These are phyloP conservation scores for Pollicipes pollicipes DNA, from an alignment of 1,140 invertebrate genomes.

Conservation along the genomic window DNA sequence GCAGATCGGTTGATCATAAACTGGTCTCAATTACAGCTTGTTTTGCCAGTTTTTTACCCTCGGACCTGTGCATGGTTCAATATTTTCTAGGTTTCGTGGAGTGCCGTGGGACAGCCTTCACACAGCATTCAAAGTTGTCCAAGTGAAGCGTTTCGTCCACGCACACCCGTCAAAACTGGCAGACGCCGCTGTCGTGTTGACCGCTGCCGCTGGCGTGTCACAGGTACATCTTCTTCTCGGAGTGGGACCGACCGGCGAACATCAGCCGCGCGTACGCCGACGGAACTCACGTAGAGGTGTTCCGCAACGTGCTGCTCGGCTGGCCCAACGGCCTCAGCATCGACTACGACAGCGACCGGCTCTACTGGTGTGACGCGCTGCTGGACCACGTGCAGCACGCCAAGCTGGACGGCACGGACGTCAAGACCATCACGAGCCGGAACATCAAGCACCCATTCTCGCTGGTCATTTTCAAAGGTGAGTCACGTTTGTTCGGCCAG, in stretches of 20 bases:
- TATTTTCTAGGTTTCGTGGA: too few relatives aligned
- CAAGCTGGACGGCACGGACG: constrained; percentile 79
- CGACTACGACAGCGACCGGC: constrained; percentile 63
- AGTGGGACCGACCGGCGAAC: constrained; percentile 89
- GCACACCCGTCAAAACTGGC: too few relatives aligned
- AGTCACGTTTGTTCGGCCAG: constrained; percentile 6
- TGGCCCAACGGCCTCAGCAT: constrained; percentile 92
- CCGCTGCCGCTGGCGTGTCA: too few relatives aligned
- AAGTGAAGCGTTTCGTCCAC: too few relatives aligned
- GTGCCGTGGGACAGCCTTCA: too few relatives aligned
- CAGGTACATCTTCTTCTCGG: constrained; percentile 61
- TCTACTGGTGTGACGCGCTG: constrained; percentile 91
- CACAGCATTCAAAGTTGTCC: too few relatives aligned
- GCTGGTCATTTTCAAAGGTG: constrained; percentile 66
- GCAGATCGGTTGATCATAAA: too few relatives aligned
- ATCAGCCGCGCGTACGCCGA: constrained; percentile 80
- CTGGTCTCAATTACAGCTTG: too few relatives aligned
- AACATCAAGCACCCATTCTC: constrained; percentile 90
- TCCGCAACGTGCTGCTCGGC: constrained; percentile 78
- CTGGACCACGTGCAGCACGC: constrained; percentile 91
- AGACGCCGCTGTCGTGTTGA: too few relatives aligned
- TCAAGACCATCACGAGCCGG: constrained; percentile 70
- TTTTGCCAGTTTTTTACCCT: too few relatives aligned
- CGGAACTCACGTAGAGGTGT: constrained; percentile 65
- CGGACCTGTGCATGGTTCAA: too few relatives aligned